phyloP scores from a whole-genome alignment of 1,140 invertebrate species.

The Monomorium pharaonis region DNA sequence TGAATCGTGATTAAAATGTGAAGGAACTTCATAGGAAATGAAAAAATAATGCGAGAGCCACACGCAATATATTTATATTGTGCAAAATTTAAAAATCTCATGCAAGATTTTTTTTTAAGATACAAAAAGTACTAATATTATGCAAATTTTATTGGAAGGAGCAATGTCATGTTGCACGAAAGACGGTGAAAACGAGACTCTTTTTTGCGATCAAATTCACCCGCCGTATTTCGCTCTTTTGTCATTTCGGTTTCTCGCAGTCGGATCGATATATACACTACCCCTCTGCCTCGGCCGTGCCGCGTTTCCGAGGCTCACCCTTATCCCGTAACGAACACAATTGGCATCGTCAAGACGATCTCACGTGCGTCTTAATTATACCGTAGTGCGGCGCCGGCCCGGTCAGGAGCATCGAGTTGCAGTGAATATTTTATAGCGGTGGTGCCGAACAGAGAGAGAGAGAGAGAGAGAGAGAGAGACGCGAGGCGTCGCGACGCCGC shows the following conservation, averaged over 20 bases:
- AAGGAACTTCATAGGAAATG: not conserved
- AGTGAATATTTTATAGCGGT: conserved; percentile 57
- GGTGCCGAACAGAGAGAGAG: too few relatives aligned
- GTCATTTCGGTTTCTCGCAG: conserved; percentile 51
- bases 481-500: conserved; percentile 12
- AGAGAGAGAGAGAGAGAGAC: too few relatives aligned
- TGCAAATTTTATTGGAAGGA: not conserved
- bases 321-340: conserved; percentile 59
- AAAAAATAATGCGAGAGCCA: not conserved
- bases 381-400: conserved; percentile 47
- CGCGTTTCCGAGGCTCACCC: conserved; percentile 37
- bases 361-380: conserved; percentile 60
- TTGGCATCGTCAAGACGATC: conserved; percentile 60
- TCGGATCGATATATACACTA: conserved; percentile 47
- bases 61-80: not conserved
- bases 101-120: not conserved
- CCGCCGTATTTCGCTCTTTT: conserved; percentile 38
- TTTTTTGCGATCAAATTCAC: conserved; percentile 4
- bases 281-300: conserved; percentile 12
- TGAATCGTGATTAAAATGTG: not conserved
- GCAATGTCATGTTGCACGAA: not conserved
- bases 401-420: conserved; percentile 62
- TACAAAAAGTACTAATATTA: not conserved
- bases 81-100: not conserved
- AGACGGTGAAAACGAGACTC: not conserved